Percentiles rank a stretch among this genome's conserved stretches.
Conservation (phyloP, 2,797 vertebrate species). For the Bradypodion pumilum region DNA sequence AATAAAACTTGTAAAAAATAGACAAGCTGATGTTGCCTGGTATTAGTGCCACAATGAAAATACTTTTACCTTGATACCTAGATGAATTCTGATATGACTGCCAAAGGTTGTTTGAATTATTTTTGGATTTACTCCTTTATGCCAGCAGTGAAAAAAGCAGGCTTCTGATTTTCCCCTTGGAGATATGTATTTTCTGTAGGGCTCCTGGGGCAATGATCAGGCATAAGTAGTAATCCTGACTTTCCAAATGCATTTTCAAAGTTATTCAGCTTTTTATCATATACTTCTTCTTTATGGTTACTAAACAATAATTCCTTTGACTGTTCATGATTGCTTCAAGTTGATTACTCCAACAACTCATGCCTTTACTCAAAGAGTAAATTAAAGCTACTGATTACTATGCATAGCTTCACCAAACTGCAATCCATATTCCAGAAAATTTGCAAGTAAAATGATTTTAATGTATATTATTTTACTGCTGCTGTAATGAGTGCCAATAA, state of each 20-base stretch:
- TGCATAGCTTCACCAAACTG: neutral
- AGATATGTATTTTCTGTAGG: no score
- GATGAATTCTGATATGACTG: no score
- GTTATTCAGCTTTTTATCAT: neutral
- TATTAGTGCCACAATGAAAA: no score
- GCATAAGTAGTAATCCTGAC: no score
- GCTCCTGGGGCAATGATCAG: no score
- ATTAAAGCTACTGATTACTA: neutral
- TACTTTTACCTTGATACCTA: no score
- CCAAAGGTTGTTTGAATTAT: no score
- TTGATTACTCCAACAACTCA: neutral
- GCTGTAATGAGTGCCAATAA: neutral
- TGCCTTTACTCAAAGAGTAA: neutral
- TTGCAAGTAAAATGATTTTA: neutral
- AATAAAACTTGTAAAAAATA: no score
- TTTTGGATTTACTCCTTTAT: no score
- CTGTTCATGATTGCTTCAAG: constrained; percentile 1
- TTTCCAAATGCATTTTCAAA: neutral
- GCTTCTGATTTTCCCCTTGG: no score
- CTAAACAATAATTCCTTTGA: neutral
- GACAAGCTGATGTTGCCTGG: no score
- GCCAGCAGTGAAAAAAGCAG: no score
- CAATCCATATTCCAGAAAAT: neutral
- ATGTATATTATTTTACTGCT: neutral
- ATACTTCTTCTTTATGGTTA: neutral